A percentile compares a stretch with the other conserved stretches of the same genome.
phyloP scores from a whole-genome alignment of 2,888 invertebrate genomes.

The Pammene fasciana region DNA sequence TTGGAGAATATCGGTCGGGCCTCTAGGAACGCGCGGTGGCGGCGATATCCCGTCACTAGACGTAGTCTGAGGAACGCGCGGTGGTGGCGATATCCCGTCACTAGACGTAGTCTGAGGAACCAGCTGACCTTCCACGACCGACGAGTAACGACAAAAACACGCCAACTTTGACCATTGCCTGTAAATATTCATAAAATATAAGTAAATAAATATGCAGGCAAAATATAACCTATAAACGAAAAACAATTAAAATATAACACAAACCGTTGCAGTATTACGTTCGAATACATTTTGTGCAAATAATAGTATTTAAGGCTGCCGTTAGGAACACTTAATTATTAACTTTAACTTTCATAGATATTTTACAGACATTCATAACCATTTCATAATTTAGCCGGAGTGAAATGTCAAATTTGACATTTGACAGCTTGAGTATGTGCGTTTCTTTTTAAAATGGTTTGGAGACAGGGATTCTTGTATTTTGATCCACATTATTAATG shows the following conservation, averaged over 20 bases:
- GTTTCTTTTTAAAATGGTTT: not conserved
- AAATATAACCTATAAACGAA: slow-evolving; percentile 22
- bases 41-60: slow-evolving; percentile 76
- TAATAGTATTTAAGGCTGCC: not conserved
- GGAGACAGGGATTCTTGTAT: not conserved
- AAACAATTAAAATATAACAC: slow-evolving; percentile 8
- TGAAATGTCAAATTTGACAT: not conserved
- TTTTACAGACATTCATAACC: not conserved
- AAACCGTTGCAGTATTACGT: slow-evolving; percentile 46
- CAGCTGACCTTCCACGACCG: slow-evolving; percentile 70
- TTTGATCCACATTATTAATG: too few relatives aligned
- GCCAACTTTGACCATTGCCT: slow-evolving; percentile 71
- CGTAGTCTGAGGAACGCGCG: slow-evolving; percentile 72
- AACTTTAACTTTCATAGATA: not conserved
- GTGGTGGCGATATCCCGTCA: slow-evolving; percentile 83
- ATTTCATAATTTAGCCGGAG: slow-evolving; percentile 10
- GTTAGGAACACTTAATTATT: not conserved
- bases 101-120: slow-evolving; percentile 64
- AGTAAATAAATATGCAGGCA: slow-evolving; percentile 20
- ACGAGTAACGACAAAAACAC: slow-evolving; percentile 65
- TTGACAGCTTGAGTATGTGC: not conserved
- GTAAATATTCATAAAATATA: slow-evolving; percentile 33
- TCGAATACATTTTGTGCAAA: slow-evolving; percentile 46
- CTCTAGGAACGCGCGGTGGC: slow-evolving; percentile 88
- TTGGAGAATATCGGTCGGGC: slow-evolving; percentile 91